These are phyloP conservation scores for Macaria notata DNA, from an alignment of 2,888 invertebrate genomes.

Conservation along the genomic window DNA sequence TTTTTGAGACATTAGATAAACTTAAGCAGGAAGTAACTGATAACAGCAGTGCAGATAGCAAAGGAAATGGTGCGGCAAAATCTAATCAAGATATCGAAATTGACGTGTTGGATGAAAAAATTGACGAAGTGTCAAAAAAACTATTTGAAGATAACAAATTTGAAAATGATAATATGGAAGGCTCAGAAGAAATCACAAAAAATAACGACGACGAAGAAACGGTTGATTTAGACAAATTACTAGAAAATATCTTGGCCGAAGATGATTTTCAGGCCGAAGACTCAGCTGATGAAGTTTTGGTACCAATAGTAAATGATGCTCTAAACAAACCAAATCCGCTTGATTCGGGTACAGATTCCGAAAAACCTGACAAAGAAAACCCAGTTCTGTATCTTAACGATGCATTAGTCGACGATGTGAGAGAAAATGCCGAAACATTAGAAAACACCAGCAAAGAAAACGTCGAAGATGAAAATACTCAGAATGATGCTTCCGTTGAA, in stretches of 20 bases:
- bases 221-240: conserved; percentile 39
- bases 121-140: conserved; percentile 27
- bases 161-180: conserved; percentile 15
- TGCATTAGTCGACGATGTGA: conserved; percentile 41
- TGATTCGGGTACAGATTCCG: conserved; percentile 25
- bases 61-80: not conserved
- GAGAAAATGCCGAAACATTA: conserved; percentile 23
- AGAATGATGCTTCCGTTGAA: conserved; percentile 23
- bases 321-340: conserved; percentile 30
- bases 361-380: conserved; percentile 15
- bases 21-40: conserved; percentile 38
- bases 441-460: conserved; percentile 16
- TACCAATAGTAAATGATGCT: conserved; percentile 21
- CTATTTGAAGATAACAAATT: conserved; percentile 17
- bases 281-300: conserved; percentile 15
- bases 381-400: conserved; percentile 46
- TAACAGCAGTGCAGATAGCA: not conserved
- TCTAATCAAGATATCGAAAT: not conserved
- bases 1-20: conserved; percentile 54
- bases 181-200: conserved; percentile 25
- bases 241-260: conserved; percentile 25
- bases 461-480: conserved; percentile 9
- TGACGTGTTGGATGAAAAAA: conserved; percentile 13
- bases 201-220: conserved; percentile 28
- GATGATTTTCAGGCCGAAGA: conserved; percentile 24